phyloP scores from a whole-genome alignment of 2,797 vertebrate genomes.

The Glossophaga mutica region DNA sequence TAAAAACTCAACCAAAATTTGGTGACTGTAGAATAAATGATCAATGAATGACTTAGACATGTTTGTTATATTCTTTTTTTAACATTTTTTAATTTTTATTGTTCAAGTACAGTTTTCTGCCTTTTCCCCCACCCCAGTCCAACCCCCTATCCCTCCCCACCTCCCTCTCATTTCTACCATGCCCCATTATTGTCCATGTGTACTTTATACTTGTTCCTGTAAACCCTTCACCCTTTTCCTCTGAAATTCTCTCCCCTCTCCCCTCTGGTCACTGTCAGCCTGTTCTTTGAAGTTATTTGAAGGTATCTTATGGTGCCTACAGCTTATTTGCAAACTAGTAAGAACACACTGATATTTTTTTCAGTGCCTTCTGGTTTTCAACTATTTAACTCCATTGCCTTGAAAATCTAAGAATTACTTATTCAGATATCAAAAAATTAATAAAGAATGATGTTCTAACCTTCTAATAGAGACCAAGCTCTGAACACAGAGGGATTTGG shows the following conservation, averaged over 20 bases:
- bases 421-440: not conserved
- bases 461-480: not conserved
- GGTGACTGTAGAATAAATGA: not conserved
- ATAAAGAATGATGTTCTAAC: not conserved
- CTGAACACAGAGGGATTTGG: not conserved
- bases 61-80: not conserved
- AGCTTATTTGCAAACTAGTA: not conserved
- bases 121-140: too few species aligned
- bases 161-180: too few species aligned
- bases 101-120: too few species aligned
- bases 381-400: not conserved
- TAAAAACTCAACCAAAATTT: not conserved
- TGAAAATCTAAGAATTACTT: conserved; percentile 32
- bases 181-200: too few species aligned
- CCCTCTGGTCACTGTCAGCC: too few species aligned
- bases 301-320: not conserved
- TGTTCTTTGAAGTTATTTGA: not conserved
- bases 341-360: not conserved
- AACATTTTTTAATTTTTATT: too few species aligned
- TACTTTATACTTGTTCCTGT: too few species aligned
- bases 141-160: too few species aligned
- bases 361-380: not conserved
- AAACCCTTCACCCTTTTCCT: too few species aligned
- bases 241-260: too few species aligned
- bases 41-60: not conserved